These are phyloP conservation scores for Rhipidura dahli DNA, from an alignment of 2,113 vertebrate genomes.

Conservation along the genomic window DNA sequence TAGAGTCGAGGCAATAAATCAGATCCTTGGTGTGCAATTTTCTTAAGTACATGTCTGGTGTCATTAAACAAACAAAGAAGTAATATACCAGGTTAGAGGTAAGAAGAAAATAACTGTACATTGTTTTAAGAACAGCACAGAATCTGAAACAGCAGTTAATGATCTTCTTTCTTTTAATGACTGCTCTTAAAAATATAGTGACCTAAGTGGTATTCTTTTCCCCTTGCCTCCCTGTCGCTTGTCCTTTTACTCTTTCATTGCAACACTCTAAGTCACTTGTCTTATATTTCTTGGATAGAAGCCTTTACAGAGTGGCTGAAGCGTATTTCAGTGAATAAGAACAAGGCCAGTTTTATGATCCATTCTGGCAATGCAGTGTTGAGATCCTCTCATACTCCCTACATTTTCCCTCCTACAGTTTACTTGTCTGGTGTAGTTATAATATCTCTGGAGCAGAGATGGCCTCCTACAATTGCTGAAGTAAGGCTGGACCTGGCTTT, in stretches of 20 bases:
- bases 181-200: background rate
- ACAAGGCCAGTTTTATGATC: background rate
- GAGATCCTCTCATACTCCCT: background rate
- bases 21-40: conserved; percentile 37
- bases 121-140: background rate
- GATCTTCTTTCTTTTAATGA: background rate
- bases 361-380: background rate
- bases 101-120: background rate
- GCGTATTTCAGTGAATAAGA: background rate
- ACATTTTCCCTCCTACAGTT: background rate
- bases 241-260: background rate
- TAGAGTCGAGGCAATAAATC: conserved; percentile 29
- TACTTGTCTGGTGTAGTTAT: background rate
- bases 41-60: conserved; percentile 13
- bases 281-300: background rate
- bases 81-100: conserved; percentile 5
- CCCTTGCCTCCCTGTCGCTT: background rate
- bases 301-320: background rate
- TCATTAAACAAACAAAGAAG: conserved; percentile 51
- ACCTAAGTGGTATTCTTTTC: background rate
- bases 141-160: background rate
- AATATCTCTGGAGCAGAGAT: background rate
- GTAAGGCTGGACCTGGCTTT: background rate
- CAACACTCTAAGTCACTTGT: background rate
- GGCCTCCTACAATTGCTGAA: background rate